Base-by-base conservation (phyloP, 1,140 invertebrate species). In the Phymorhynchus buccinoides region DNA sequence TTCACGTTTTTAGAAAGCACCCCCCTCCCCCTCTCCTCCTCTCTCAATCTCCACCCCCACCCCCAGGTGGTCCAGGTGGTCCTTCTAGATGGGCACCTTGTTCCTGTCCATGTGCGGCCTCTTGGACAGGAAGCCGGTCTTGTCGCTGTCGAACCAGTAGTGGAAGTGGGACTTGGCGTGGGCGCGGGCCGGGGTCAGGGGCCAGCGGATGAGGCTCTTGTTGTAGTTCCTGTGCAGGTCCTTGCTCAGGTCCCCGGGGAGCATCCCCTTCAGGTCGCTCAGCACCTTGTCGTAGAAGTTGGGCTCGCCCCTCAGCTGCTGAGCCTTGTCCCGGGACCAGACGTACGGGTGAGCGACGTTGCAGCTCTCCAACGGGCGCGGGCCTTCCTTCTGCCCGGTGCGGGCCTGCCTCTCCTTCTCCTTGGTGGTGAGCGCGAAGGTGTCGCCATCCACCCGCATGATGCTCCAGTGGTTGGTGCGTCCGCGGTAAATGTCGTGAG, bases 401-500 rank as follows among this genome's bases (percentile, higher is more conserved):
- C 27, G 39, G 35, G 73, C 68, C 68, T 71, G 12, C 68, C 35
- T n/a, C 68, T 75, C 73, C 37, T 41, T 41, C 37, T 22, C 12
- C 16, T 27, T 35, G 4, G 9, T 27, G 37, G 4, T 9, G 16
- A 27, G 37, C 73, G 41, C 73, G 73, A 37, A 41, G 35, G 32
- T 22, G 73, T 75, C 73, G 18, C 32, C 73, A 35, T 75, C 35
- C 32, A 30, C 30, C 37, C 73, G 73, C 37, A 41, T 41, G 7
- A 75, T 41, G 73, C 73, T 75, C 73, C 73, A 75, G 73, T 75
- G 73, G 37, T 75, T 41, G 73, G 73, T 75, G 35, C 18, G 14
- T 35, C 73, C 73, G 18, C 35, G 32, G 73, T 75, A 75, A 12
- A 41, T 30, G 35, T 75, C 37, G 73, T 37, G 35, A 0, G 37